phyloP scores from a whole-genome alignment of 2,113 vertebrate genomes.

The Antidorcas marsupialis region DNA sequence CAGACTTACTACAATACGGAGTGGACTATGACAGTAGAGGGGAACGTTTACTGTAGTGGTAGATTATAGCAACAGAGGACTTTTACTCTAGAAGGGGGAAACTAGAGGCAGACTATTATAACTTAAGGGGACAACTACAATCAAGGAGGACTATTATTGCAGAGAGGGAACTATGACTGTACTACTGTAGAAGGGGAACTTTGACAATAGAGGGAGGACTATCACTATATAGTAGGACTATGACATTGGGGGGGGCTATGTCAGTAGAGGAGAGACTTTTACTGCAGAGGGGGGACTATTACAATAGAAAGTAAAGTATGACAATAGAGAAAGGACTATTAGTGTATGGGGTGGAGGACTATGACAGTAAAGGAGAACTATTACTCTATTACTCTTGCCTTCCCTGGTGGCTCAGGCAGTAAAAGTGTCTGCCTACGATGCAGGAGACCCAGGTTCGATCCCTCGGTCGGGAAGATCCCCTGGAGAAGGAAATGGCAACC shows the following conservation, averaged over 20 bases:
- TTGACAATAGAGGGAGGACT: not conserved
- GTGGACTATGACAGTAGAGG: not conserved
- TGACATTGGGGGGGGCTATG: too few relatives aligned
- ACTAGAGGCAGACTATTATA: not conserved
- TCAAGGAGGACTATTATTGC: not conserved
- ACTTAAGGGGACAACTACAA: not conserved
- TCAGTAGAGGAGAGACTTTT: not conserved
- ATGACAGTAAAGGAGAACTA: too few relatives aligned
- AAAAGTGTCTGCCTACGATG: too few relatives aligned
- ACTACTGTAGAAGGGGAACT: not conserved
- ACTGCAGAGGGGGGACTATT: not conserved
- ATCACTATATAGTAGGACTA: not conserved
- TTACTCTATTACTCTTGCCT: too few relatives aligned
- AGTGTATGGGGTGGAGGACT: too few relatives aligned
- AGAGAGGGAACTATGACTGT: not conserved
- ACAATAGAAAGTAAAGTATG: too few relatives aligned
- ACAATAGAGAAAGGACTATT: too few relatives aligned
- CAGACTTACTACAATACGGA: not conserved
- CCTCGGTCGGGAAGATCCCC: too few relatives aligned
- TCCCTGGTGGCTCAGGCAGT: too few relatives aligned
- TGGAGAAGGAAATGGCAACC: too few relatives aligned
- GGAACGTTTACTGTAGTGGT: accelerated
- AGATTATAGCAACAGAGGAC: not conserved
- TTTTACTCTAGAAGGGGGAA: not conserved
- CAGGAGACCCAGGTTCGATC: too few relatives aligned